These are phyloP conservation scores for Oncorhynchus nerka DNA, from an alignment of 2,113 vertebrate genomes.

Conservation along the genomic window DNA sequence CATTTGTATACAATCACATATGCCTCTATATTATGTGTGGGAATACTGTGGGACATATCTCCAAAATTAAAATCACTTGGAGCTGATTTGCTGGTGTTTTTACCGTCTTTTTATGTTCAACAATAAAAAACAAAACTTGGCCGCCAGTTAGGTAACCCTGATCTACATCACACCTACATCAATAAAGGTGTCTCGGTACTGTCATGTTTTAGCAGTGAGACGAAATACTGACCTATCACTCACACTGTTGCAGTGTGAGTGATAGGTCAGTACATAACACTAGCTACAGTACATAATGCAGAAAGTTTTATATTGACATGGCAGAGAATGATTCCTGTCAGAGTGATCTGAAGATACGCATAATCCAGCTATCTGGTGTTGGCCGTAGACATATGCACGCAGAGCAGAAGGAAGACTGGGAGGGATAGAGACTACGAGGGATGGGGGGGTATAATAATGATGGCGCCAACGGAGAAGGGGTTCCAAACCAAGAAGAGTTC, in stretches of 20 bases:
- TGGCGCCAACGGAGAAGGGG: not conserved
- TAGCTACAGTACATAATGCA: not conserved
- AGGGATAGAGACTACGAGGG: not conserved
- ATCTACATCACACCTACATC: constrained; percentile 14
- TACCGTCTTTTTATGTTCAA: no score
- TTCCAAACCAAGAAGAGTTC: no score
- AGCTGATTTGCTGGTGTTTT: no score
- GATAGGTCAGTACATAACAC: no score
- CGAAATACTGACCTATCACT: not conserved
- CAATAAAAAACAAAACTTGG: no score
- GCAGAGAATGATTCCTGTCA: not conserved
- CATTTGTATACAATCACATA: no score
- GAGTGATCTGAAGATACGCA: not conserved
- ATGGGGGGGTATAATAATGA: not conserved
- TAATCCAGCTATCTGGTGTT: constrained; percentile 33
- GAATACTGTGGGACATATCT: no score
- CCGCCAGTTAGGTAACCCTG: no score
- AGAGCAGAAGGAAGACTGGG: constrained; percentile 24
- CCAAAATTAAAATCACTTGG: no score
- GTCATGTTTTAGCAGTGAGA: not conserved
- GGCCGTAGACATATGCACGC: not conserved
- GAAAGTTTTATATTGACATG: not conserved
- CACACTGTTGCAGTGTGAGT: not conserved
- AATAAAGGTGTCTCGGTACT: constrained; percentile 34
- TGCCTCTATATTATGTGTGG: no score